A percentile compares a stretch with the other conserved stretches of the same genome.
Conservation (phyloP, 2,797 vertebrate species). For the Smutsia gigantea region DNA sequence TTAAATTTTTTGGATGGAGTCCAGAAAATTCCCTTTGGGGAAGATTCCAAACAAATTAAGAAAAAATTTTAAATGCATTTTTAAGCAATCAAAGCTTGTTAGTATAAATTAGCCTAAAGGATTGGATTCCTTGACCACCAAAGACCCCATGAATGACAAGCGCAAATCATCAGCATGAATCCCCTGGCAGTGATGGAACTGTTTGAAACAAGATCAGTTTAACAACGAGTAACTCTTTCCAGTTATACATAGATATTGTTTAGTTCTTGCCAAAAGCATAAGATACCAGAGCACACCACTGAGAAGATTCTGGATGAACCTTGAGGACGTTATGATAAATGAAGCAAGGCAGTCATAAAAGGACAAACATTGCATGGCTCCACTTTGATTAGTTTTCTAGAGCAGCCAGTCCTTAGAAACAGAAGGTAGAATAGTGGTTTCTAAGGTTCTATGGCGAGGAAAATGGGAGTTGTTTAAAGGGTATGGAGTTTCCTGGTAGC, state of each 20-base stretch:
- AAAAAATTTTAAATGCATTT: not conserved
- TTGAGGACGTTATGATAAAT: not conserved
- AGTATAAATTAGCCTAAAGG: too few relatives aligned
- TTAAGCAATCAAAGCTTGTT: not conserved
- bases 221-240: not conserved
- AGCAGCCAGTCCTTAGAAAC: not conserved
- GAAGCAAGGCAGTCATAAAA: not conserved
- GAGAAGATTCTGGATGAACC: too few relatives aligned
- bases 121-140: not conserved
- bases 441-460: not conserved
- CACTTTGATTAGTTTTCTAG: not conserved
- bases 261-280: not conserved
- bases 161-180: not conserved
- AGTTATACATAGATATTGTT: not conserved
- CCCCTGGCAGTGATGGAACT: not conserved
- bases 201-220: not conserved
- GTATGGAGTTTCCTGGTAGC: too few relatives aligned
- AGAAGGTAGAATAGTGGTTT: not conserved
- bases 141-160: not conserved
- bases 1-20: not conserved
- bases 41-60: not conserved
- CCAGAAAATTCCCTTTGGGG: not conserved
- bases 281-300: not conserved
- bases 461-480: too few relatives aligned
- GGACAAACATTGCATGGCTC: not conserved